phyloP scores from a whole-genome alignment of 2,888 invertebrate species.

The Cryptocheilus praepositus region DNA sequence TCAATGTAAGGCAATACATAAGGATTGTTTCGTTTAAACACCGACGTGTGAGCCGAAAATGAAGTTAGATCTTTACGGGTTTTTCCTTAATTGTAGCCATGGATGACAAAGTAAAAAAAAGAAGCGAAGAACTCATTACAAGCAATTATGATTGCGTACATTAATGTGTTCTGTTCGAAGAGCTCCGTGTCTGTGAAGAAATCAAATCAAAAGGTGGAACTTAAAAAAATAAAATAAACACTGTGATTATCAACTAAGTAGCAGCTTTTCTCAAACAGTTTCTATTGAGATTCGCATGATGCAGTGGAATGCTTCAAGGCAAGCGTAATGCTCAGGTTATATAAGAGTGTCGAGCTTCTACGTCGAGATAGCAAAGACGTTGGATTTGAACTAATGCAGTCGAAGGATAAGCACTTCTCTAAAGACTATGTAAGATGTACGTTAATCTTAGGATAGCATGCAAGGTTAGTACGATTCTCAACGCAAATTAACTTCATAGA shows the following conservation, averaged over 20 bases:
- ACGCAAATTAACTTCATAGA: too few species aligned
- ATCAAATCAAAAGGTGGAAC: slow-evolving; percentile 48
- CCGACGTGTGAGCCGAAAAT: slow-evolving; percentile 17
- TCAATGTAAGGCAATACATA: slow-evolving; percentile 23
- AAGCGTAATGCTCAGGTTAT: too few species aligned
- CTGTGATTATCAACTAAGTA: neutral
- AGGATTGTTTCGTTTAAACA: slow-evolving; percentile 25
- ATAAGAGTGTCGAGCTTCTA: too few species aligned
- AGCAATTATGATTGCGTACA: slow-evolving; percentile 29
- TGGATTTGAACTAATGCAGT: too few species aligned
- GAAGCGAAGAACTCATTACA: slow-evolving; percentile 20
- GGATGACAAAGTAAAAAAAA: slow-evolving; percentile 22
- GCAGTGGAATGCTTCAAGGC: too few species aligned
- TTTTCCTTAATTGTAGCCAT: slow-evolving; percentile 21
- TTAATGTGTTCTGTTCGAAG: slow-evolving; percentile 50
- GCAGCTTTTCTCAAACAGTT: neutral
- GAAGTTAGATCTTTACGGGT: too few species aligned
- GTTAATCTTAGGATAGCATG: neutral
- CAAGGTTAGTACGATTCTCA: neutral
- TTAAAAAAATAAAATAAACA: slow-evolving; percentile 13
- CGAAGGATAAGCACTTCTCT: too few species aligned
- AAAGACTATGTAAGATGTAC: too few species aligned
- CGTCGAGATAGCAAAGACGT: too few species aligned
- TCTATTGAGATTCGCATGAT: neutral
- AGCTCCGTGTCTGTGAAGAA: slow-evolving; percentile 63